Base-by-base conservation (phyloP, 2,888 invertebrate species). In the Spialia ferax region DNA sequence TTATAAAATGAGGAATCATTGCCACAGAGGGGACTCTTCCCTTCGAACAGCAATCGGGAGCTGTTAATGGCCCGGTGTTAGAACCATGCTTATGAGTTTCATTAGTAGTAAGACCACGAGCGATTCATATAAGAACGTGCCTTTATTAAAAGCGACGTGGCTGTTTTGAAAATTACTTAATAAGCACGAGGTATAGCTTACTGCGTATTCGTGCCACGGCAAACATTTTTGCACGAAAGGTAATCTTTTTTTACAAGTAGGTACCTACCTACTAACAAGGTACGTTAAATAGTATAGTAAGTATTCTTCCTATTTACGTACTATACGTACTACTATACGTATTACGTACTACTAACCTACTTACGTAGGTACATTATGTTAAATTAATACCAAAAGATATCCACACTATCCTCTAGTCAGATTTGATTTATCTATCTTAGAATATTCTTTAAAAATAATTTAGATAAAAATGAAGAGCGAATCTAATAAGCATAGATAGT, bases 51-150 rank as follows among this genome's bases (percentile, higher is more conserved):
- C 84, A 88, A 88, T 91, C 87, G 84, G 79, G 86, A 88, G 84
- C 84, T 89, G 88, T 85, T 91, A 92, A 91, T 91, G 84, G 85
- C 77, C 77, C 71, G 78, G 84, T 87, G 86, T 89, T 89, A 90
- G 84, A 86, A 76, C 85, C 87, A 87, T 89, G 86, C 87, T 90
- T 89, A 91, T 90, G 88, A 91, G 84, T 89, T 88, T 89, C 88
- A 91, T 91, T 90, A 92, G 85, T 79, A 83, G 81, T 78, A 82
- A 83, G 88, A 86, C 89, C 86, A 82, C 87, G 79, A 88, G 86
- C 87, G 88, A 90, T 91, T 88, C 88, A 87, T 88, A 86, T 88
- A 83, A 85, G 85, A 77, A 92, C 90, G 91, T 90, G 91, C 85
- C 82, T 85, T 89, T 88, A 88, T 91, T 89, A 91, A 79, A 84